Base-by-base conservation (phyloP, 2,888 invertebrate genomes). In the Torymus tubicola region DNA sequence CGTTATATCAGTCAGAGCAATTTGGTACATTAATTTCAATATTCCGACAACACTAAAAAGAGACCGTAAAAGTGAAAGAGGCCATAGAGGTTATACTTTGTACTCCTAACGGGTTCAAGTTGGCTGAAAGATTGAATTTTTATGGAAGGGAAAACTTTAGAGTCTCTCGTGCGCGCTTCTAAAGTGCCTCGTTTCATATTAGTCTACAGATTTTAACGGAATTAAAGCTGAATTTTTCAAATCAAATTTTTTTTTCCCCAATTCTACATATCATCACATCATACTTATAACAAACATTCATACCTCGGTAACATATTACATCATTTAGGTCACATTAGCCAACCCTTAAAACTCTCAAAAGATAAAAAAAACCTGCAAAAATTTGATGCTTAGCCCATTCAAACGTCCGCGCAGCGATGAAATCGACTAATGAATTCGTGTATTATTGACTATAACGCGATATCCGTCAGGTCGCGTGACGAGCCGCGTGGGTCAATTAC, bases 1-100 rank as follows among this genome's bases (percentile, higher is more conserved):
- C 79, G 84, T 74, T 85, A 85, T 64, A 83, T 71, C 77, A 82
- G 75, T 72, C 55, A 70, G 68, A 65, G 64, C 69, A 63, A 58
- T 74, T 65, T 77, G 73, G 65, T 65, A 73, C 65, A 75, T 75
- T 80, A 52, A 31, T 76, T 76, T 80, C 71, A 72, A 72, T 80
- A 80, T 76, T 67, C 76, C 71, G 50, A 72, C 67, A 72, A 76
- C 71, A 72, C 55, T 63, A 42, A 24, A 31, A 63, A 18, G 50
- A 74, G 57, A 69, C 50, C 74, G 53, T 80, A 80, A 75, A 80
- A 60, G 58, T 69, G 60, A 74, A 79, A 64, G 73, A 58, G 57
- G 69, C 72, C 53, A 64, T 76, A 53, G 65, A 71, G 65, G 60
- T 67, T 53, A 71, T 53, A 21, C 18, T 65, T 61, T 67, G 65